These are phyloP conservation scores for crab-eating macaque (Macaca fascicularis) DNA, from an alignment of 2,113 vertebrate genomes.

Conservation along the genomic window T2T-MFA8v1.1 NC_088377.1:35139501-35140000, in stretches of 20 bases:
- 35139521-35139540: accelerated
- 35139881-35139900: no score
- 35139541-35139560: accelerated
- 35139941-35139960: background rate
- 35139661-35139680: background rate
- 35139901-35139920: background rate
- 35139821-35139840: background rate
- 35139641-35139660: background rate
- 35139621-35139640: background rate
- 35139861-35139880: background rate
- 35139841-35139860: background rate
- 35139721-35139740: background rate
- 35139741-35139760: background rate
- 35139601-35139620: accelerated
- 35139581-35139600: background rate
- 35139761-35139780: accelerated
- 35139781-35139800: accelerated
- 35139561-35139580: background rate
- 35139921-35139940: background rate
- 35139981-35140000: background rate
- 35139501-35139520: accelerated
- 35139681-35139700: accelerated
- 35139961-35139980: background rate
- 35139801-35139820: background rate
- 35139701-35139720: no score